phyloP scores from a whole-genome alignment of 2,797 vertebrate species.

The Spinibarbus caldwelli region DNA sequence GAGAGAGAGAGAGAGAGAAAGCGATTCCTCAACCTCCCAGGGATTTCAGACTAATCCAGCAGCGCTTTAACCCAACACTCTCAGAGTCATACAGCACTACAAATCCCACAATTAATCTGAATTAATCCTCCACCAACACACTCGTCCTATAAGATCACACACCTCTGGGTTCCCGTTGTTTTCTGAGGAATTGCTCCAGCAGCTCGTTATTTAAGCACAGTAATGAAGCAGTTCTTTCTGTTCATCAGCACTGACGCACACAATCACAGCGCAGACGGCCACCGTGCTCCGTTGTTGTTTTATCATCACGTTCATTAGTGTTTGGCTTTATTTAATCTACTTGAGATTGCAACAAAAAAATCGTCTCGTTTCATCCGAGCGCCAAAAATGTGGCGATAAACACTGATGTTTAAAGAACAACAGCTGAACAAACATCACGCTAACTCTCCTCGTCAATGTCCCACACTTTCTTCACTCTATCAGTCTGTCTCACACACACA shows the following conservation, averaged over 20 bases:
- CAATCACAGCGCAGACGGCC: neutral
- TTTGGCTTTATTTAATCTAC: conserved; percentile 39
- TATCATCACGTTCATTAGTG: conserved; percentile 28
- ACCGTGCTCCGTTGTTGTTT: conserved; percentile 6
- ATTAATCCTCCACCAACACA: neutral
- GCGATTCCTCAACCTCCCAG: neutral
- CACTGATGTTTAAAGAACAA: conserved; percentile 45
- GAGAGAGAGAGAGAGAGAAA: neutral
- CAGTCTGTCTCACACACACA: no score
- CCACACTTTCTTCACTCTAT: neutral
- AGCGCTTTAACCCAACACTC: neutral
- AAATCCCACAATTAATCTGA: conserved; percentile 24
- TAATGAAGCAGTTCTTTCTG: neutral
- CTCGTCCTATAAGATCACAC: neutral
- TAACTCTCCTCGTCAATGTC: conserved; percentile 48
- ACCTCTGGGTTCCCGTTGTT: neutral
- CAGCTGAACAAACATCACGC: conserved; percentile 59
- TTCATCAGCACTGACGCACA: neutral
- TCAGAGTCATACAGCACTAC: conserved; percentile 12
- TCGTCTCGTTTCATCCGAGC: neutral
- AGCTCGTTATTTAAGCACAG: neutral
- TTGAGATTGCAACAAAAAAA: neutral
- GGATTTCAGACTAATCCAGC: conserved; percentile 9
- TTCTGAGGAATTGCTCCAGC: neutral
- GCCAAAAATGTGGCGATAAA: conserved; percentile 25